A percentile compares a stretch with the other conserved stretches of the same genome.
Evolutionary conservation across 1,140 invertebrate species (phyloP).

Genomic region (Leptopilina boulardi): DNA sequence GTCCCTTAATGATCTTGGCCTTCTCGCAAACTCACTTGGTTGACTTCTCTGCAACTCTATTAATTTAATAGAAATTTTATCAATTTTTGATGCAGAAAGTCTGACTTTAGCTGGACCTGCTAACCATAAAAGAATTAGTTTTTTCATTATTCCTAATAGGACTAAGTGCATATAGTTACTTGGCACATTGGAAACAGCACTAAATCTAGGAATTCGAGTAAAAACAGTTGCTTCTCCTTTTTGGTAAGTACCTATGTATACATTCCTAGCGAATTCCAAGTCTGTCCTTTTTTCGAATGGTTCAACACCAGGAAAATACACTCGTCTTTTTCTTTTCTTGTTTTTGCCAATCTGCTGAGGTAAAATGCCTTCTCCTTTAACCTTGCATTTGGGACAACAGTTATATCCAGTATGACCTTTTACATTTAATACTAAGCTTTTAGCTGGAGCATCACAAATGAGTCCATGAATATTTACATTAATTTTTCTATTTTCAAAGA

Average conservation of each 20-base stretch:
- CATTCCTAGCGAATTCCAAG: too few relatives aligned
- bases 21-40: conserved; percentile 44
- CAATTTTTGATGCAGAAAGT: conserved; percentile 27
- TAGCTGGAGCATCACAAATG: conserved; percentile 25
- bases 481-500: too few relatives aligned
- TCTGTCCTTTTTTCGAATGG: too few relatives aligned
- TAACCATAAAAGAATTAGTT: conserved; percentile 34
- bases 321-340: not conserved
- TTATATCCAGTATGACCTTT: too few relatives aligned
- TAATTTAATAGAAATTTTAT: conserved; percentile 37
- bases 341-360: not conserved
- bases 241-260: too few relatives aligned
- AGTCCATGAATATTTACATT: too few relatives aligned
- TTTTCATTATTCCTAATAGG: not conserved
- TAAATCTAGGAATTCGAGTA: too few relatives aligned
- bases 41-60: conserved; percentile 31
- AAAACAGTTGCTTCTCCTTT: too few relatives aligned
- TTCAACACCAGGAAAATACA: too few relatives aligned
- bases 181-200: too few relatives aligned
- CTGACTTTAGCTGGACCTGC: conserved; percentile 13
- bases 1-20: conserved; percentile 41
- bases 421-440: conserved; percentile 19
- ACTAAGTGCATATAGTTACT: too few relatives aligned
- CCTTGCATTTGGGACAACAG: conserved; percentile 36
- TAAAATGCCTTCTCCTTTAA: conserved; percentile 18